Evolutionary conservation across 1,140 invertebrate genomes (phyloP).

Genomic region (Euura saliciscinereae): DNA sequence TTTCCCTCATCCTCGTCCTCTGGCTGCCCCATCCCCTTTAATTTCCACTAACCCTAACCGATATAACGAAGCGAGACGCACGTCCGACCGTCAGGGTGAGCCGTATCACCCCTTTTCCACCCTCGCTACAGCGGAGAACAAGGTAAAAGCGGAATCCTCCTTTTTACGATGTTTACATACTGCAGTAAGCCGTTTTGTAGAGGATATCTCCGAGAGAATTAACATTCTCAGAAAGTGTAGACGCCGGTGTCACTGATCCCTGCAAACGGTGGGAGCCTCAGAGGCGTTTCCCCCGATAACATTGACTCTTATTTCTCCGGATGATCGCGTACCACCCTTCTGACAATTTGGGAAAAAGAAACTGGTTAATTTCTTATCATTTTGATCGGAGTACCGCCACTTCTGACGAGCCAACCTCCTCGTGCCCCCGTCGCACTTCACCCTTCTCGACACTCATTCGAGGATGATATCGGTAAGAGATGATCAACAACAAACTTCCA

Average conservation of each 20-base stretch:
- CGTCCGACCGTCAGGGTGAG: not conserved
- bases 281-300: no score
- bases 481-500: not conserved
- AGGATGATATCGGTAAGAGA: not conserved
- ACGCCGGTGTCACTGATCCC: no score
- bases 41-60: not conserved
- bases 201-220: no score
- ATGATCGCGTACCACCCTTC: no score
- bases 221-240: no score
- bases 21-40: not conserved
- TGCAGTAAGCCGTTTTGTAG: not conserved
- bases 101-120: not conserved
- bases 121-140: not conserved
- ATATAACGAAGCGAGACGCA: not conserved
- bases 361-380: no score
- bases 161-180: not conserved
- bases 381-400: not conserved
- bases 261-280: no score
- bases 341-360: no score
- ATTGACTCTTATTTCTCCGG: no score
- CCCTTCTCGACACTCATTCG: not conserved
- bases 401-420: not conserved
- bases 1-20: slow-evolving; percentile 17
- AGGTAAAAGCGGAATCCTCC: not conserved
- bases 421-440: not conserved